Evolutionary conservation across 1,140 invertebrate genomes (phyloP).

Genomic region (Brachionus koreanus): DNA sequence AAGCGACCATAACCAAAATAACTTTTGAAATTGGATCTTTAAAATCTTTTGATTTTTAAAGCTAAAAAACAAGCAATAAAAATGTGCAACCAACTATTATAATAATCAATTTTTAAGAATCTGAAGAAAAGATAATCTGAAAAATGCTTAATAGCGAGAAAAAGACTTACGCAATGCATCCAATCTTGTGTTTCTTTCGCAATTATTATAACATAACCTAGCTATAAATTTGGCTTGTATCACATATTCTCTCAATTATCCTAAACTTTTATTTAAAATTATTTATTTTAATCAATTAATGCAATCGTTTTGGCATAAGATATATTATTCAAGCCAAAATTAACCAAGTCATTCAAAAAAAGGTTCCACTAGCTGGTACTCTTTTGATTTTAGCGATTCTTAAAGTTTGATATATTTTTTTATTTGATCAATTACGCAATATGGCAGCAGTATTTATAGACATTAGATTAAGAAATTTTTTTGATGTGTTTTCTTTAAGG

Average conservation of each 20-base stretch:
- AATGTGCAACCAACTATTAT: not conserved
- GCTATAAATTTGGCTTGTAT: not conserved
- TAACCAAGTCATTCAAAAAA: constrained; percentile 7
- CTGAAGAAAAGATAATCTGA: not conserved
- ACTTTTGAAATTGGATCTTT: not conserved
- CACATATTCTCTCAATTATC: not conserved
- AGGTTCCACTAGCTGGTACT: not conserved
- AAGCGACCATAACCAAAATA: not conserved
- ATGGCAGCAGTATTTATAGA: not conserved
- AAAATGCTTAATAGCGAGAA: not conserved
- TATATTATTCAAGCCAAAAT: not conserved
- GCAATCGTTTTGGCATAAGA: not conserved
- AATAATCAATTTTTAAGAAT: not conserved
- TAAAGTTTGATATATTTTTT: not conserved
- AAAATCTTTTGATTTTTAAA: not conserved
- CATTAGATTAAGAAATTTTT: not conserved
- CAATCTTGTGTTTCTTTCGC: not conserved
- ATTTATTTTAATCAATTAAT: constrained; percentile 2
- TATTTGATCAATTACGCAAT: not conserved
- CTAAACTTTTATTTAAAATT: not conserved
- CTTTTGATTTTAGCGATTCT: not conserved
- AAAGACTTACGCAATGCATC: not conserved
- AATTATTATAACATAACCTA: not conserved
- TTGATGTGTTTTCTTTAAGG: not conserved
- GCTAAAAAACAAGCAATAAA: not conserved